phyloP scores from a whole-genome alignment of 1,140 invertebrate genomes.

The Eueides isabella region DNA sequence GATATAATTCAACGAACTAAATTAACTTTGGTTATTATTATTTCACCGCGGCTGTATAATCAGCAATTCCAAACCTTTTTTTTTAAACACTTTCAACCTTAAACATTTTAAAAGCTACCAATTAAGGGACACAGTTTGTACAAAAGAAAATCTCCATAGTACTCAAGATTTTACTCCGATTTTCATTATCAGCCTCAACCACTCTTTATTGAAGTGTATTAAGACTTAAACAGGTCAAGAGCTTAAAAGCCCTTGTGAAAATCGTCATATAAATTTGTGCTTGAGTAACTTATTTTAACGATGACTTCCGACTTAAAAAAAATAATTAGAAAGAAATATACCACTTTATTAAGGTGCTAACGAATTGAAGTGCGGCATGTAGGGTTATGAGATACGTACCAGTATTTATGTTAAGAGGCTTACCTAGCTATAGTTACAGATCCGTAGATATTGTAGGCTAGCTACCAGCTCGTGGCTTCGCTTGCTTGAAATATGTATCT shows the following conservation, averaged over 20 bases:
- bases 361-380: background rate
- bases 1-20: no score
- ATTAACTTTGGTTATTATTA: no score
- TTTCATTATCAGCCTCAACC: slow-evolving; percentile 11
- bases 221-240: slow-evolving; percentile 14
- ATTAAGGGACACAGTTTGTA: slow-evolving; percentile 1
- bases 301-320: background rate
- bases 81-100: no score
- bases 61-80: no score
- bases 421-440: background rate
- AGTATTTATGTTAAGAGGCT: background rate
- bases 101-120: background rate
- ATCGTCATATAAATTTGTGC: slow-evolving; percentile 12
- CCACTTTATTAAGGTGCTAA: background rate
- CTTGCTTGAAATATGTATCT: no score
- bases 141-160: slow-evolving; percentile 8
- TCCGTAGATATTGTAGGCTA: background rate
- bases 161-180: slow-evolving; percentile 4
- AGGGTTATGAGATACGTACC: background rate
- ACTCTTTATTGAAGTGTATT: slow-evolving; percentile 12
- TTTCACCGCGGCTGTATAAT: no score
- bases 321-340: slow-evolving; percentile 7
- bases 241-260: slow-evolving; percentile 10
- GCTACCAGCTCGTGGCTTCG: no score
- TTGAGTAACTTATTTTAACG: slow-evolving; percentile 13